Evolutionary conservation across 2,113 vertebrate genomes (phyloP).

Genomic region (Mesitornis unicolor): DNA sequence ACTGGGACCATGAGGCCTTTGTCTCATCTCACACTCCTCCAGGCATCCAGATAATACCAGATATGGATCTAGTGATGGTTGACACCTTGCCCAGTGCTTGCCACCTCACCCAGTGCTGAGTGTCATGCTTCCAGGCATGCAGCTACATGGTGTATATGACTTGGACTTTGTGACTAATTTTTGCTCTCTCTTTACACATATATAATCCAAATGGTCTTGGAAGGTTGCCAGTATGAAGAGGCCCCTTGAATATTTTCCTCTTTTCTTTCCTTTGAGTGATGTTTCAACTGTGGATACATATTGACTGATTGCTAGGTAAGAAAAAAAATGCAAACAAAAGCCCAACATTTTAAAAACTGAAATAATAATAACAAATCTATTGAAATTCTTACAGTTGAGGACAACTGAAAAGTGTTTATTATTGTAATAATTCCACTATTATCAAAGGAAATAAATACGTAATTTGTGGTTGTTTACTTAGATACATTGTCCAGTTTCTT

Average conservation of each 20-base stretch:
- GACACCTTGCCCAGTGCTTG: no score
- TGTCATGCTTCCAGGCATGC: no score
- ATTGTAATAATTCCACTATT: not conserved
- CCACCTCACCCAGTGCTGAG: no score
- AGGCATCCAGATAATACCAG: no score
- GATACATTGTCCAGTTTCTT: not conserved
- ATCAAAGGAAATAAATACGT: not conserved
- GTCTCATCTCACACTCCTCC: no score
- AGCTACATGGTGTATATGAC: no score
- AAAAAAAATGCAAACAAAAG: not conserved
- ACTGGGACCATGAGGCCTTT: no score
- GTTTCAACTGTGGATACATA: not conserved
- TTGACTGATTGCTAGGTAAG: fast-evolving
- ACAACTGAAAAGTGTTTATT: not conserved
- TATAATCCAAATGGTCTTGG: not conserved
- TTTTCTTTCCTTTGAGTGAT: not conserved
- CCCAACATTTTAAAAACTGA: not conserved
- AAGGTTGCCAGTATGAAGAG: not conserved
- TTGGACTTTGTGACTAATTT: no score
- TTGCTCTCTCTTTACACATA: no score
- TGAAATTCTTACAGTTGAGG: not conserved
- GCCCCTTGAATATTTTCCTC: not conserved
- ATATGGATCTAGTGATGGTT: no score
- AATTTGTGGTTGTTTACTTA: not conserved
- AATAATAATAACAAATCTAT: not conserved